Evolutionary conservation across 2,888 invertebrate species (phyloP), one percentile per base, ranked within the genome.

Genomic region (Toxonevra muliebris): DNA sequence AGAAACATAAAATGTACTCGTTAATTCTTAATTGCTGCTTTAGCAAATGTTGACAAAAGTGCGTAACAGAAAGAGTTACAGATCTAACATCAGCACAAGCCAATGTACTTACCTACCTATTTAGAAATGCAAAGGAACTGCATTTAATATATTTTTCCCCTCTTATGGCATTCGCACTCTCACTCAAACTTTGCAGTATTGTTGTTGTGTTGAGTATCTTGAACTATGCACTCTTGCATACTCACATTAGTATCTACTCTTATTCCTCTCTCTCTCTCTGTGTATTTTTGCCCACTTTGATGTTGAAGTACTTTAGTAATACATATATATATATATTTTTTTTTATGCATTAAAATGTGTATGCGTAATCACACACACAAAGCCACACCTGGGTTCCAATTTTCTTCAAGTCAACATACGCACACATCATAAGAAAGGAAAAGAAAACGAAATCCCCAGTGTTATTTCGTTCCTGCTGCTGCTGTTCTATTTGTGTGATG

Each of bases 41-140:
- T 30, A 7, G 73, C 72, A 76, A 76, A 76, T 76, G 76, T 76
- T 77, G 73, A 75, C 74, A 43, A 71, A 73, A 76, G 77, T 76
- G 76, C 76, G 76, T 77, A 65, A 17, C 30, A 30, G 7, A 30
- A 30, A 30, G 7, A 30, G 30, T 30, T 30, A 30, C 30, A 4
- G 3, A 30, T 2, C 30, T 30, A 30, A 30, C 30, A 4, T 30
- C 30, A 7, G 7, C 30, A 30, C 30, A 30, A 4, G 30, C 30
- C 30, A 30, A 30, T 30, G 30, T n/a, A 7, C 30, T 7, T 4
- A 30, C 7, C 3, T 7, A 30, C 30, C 30, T 30, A 30, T 30
- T 30, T 30, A 30, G 30, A 30, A 30, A 30, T 30, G 30, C 30
- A 30, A 30, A 30, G 30, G 30, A 30, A 30, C 30, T 30, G 30